A percentile compares a stretch with the other conserved stretches of the same genome.
Evolutionary conservation across 2,113 vertebrate species (phyloP).

Genomic region (Menura novaehollandiae): DNA sequence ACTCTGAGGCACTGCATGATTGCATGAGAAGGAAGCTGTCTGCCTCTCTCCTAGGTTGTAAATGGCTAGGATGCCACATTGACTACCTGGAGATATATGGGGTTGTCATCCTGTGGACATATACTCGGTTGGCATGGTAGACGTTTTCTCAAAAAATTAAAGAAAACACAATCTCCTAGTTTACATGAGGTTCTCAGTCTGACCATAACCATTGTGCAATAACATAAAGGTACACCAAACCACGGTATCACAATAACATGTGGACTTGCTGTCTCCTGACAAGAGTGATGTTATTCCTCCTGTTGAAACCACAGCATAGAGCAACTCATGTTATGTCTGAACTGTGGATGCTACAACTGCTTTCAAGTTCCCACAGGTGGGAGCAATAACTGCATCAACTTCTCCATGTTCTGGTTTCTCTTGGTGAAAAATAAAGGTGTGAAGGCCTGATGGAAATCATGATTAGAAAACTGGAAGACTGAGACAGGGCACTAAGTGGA

Average conservation of each 20-base stretch:
- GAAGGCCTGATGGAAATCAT: not conserved
- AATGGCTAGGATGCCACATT: not conserved
- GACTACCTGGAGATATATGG: not conserved
- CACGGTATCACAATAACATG: not conserved
- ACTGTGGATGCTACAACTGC: not conserved
- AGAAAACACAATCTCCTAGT: not conserved
- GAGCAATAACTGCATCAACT: not conserved
- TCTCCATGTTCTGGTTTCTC: not conserved
- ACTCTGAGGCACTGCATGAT: not conserved
- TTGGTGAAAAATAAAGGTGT: not conserved
- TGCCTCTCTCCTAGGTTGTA: not conserved
- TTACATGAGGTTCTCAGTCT: not conserved
- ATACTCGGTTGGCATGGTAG: not conserved
- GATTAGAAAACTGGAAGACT: not conserved
- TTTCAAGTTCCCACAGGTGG: not conserved
- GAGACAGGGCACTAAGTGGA: not conserved
- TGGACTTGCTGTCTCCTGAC: not conserved
- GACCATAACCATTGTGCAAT: not conserved
- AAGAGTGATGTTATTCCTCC: not conserved
- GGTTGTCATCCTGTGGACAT: not conserved
- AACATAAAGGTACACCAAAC: not conserved
- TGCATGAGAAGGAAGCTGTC: not conserved
- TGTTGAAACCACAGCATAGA: not conserved
- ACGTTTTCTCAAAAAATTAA: not conserved
- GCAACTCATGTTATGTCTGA: not conserved